Percentiles rank a stretch among this genome's conserved stretches.
Evolutionary conservation across 2,797 vertebrate species (phyloP).

Genomic region (Babyrousa celebensis): DNA sequence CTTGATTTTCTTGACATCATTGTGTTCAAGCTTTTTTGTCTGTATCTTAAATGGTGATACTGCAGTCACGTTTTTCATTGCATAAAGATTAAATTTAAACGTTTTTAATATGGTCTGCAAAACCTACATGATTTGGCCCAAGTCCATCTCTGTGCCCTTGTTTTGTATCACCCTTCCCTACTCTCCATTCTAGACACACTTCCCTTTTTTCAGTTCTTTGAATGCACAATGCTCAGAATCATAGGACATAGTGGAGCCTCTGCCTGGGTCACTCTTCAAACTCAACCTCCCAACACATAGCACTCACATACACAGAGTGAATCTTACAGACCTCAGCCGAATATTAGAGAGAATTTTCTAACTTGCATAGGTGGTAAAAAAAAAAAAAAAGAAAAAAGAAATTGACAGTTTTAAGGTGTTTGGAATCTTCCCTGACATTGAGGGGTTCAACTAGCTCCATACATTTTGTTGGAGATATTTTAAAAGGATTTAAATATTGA

Average conservation of each 20-base stretch:
- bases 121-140: not conserved
- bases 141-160: not conserved
- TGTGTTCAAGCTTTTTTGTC: not conserved
- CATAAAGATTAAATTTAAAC: not conserved
- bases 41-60: not conserved
- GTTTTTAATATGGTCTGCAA: slow-evolving; percentile 4
- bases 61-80: slow-evolving; percentile 2
- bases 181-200: not conserved
- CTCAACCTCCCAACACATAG: not conserved
- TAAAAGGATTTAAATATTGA: not conserved
- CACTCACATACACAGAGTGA: not conserved
- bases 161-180: not conserved
- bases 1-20: not conserved
- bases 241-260: not conserved
- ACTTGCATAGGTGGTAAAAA: not conserved
- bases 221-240: not conserved
- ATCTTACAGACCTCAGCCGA: slow-evolving; percentile 26
- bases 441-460: not conserved
- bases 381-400: not conserved
- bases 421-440: not conserved
- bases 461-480: not conserved
- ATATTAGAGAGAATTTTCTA: not conserved
- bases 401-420: not conserved
- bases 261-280: not conserved
- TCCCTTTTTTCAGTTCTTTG: not conserved